A percentile compares a stretch with the other conserved stretches of the same genome.
phyloP scores from a whole-genome alignment of 2,888 invertebrate genomes.

The Drosophila pseudotalamancana region DNA sequence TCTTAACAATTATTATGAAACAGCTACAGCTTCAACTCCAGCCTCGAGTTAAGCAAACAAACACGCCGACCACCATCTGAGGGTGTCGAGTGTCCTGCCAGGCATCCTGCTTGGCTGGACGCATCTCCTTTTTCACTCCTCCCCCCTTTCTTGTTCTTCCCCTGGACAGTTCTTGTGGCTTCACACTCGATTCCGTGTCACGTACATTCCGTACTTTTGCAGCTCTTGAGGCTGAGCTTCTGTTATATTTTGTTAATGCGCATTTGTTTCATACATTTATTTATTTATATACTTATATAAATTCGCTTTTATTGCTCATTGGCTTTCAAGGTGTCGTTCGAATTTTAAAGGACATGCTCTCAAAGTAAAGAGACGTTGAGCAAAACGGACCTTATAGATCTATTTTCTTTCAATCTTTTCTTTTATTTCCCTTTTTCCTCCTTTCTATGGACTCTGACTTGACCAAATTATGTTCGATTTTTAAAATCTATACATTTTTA shows the following conservation, averaged over 20 bases:
- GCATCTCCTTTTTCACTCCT: not conserved
- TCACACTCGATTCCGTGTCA: constrained; percentile 61
- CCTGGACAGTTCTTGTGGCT: constrained; percentile 41
- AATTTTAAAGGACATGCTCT: not conserved
- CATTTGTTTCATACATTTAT: constrained; percentile 30
- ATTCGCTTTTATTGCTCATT: constrained; percentile 21
- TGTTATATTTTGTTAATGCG: constrained; percentile 49
- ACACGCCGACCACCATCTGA: constrained; percentile 33
- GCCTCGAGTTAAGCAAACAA: constrained; percentile 46
- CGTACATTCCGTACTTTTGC: constrained; percentile 52
- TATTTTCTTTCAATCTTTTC: not conserved
- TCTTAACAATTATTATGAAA: constrained; percentile 15
- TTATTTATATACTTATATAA: constrained; percentile 52
- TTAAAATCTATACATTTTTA: no score
- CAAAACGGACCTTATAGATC: not conserved
- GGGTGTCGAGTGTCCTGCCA: constrained; percentile 33
- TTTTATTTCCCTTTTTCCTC: no score
- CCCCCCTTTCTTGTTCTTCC: not conserved
- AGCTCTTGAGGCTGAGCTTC: constrained; percentile 12
- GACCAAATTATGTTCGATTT: no score
- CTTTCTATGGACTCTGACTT: no score
- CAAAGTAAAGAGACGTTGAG: not conserved
- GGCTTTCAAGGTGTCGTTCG: constrained; percentile 11
- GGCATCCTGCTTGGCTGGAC: constrained; percentile 49
- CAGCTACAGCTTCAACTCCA: constrained; percentile 14